Conservation (phyloP, 2,797 vertebrate species). For the Oryzias dopingdopingensis region DNA sequence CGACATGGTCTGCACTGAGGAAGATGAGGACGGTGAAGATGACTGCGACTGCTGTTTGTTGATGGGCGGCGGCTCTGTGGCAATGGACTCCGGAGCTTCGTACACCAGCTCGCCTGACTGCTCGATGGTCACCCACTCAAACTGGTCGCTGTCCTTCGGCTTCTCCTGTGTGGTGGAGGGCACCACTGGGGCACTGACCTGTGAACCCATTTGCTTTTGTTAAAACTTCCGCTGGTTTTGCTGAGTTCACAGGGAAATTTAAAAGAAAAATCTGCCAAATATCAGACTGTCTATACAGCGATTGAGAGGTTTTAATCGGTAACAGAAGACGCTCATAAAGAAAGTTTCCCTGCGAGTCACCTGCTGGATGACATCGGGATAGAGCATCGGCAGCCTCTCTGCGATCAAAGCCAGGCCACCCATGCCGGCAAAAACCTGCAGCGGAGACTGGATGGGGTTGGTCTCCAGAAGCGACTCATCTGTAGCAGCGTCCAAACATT, state of each 20-base stretch:
- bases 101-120: constrained; percentile 96
- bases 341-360: constrained; percentile 53
- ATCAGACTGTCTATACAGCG: too few species aligned
- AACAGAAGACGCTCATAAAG: too few species aligned
- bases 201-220: constrained; percentile 2
- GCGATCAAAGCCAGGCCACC: constrained; percentile 96
- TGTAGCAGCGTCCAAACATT: constrained; percentile 87
- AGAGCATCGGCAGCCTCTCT: constrained; percentile 96
- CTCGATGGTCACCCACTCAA: constrained; percentile 99
- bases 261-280: too few species aligned
- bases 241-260: too few species aligned
- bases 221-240: too few species aligned
- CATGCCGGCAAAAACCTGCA: constrained; percentile 99
- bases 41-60: constrained; percentile 78
- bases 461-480: constrained; percentile 95
- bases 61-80: constrained; percentile 91
- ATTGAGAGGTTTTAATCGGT: too few species aligned
- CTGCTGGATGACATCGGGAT: constrained; percentile 98
- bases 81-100: constrained; percentile 94
- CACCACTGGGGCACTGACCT: constrained; percentile 96
- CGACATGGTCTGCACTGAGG: constrained; percentile 95
- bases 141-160: constrained; percentile 97
- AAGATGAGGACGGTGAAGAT: constrained; percentile 58
- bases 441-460: constrained; percentile 92
- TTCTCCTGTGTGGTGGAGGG: constrained; percentile 92